Percentiles rank a stretch among this genome's conserved stretches.
Conservation (phyloP, 1,140 invertebrate genomes). For the Diachasma alloeum region DNA sequence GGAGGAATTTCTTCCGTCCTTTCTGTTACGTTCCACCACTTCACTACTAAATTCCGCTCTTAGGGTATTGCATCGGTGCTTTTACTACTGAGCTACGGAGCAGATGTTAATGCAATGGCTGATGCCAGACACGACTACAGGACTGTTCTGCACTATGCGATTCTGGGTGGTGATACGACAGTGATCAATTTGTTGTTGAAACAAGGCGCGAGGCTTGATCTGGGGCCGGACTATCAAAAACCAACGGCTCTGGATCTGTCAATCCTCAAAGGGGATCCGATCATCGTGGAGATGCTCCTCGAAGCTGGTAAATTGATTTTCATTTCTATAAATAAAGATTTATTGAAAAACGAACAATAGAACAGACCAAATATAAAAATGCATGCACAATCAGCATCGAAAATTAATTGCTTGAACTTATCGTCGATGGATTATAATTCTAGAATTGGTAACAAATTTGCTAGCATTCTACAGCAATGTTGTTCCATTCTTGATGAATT, state of each 20-base stretch:
- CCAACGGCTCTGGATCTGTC: conserved; percentile 85
- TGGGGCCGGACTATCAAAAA: conserved; percentile 75
- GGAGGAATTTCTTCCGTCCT: no score
- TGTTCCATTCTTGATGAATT: no score
- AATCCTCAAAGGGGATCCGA: conserved; percentile 81
- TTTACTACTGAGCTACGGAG: conserved; percentile 79
- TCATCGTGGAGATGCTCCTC: conserved; percentile 76
- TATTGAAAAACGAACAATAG: no score
- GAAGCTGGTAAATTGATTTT: conserved; percentile 73
- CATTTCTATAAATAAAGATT: no score
- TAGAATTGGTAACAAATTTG: no score
- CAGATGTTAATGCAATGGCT: conserved; percentile 83
- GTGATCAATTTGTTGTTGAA: conserved; percentile 84
- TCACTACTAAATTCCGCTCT: no score
- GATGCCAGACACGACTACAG: conserved; percentile 82
- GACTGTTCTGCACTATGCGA: conserved; percentile 88
- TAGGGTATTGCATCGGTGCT: conserved; percentile 81
- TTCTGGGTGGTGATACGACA: conserved; percentile 79
- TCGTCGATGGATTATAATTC: no score
- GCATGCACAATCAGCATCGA: no score
- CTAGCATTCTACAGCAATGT: no score
- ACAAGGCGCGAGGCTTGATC: conserved; percentile 76
- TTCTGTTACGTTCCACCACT: no score
- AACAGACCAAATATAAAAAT: no score
- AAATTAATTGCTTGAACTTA: no score